These are phyloP conservation scores for Rugalucina vietnamica DNA, from an alignment of 2,888 invertebrate genomes.

Conservation along the genomic window DNA sequence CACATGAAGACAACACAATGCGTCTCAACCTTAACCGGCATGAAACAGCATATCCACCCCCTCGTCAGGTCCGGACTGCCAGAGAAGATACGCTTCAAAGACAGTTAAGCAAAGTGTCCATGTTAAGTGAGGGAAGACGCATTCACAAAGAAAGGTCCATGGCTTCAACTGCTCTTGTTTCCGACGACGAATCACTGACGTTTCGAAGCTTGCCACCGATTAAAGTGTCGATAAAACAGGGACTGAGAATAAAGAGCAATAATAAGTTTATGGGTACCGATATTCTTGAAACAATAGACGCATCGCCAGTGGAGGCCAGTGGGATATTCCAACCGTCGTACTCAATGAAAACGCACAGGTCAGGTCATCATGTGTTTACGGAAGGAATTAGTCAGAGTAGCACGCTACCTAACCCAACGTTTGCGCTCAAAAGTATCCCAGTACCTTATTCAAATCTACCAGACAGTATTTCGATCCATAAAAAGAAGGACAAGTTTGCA, in stretches of 20 bases:
- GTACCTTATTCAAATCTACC: conserved; percentile 70
- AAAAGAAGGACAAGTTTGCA: conserved; percentile 66
- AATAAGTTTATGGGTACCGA: conserved; percentile 54
- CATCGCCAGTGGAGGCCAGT: too few relatives aligned
- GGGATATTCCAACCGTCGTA: conserved; percentile 48
- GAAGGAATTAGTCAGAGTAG: conserved; percentile 73
- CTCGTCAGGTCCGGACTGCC: not conserved
- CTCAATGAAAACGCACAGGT: conserved; percentile 45
- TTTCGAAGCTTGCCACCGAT: conserved; percentile 63
- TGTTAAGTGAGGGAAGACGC: not conserved
- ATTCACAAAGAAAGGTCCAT: not conserved
- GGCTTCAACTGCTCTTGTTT: conserved; percentile 49
- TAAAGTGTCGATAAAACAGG: conserved; percentile 54
- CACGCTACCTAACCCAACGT: conserved; percentile 57
- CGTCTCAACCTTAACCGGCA: not conserved
- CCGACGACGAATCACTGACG: conserved; percentile 55
- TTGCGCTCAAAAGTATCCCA: conserved; percentile 60
- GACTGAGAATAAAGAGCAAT: not conserved
- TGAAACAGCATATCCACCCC: not conserved
- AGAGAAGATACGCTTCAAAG: not conserved
- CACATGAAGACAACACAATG: not conserved
- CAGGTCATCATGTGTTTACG: conserved; percentile 67
- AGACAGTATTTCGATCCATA: conserved; percentile 65
- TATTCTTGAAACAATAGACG: conserved; percentile 16
- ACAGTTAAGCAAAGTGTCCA: not conserved